Evolutionary conservation across 2,113 vertebrate species (phyloP), one percentile per base, ranked within the genome.

Genomic region (Actinemys pallida): DNA sequence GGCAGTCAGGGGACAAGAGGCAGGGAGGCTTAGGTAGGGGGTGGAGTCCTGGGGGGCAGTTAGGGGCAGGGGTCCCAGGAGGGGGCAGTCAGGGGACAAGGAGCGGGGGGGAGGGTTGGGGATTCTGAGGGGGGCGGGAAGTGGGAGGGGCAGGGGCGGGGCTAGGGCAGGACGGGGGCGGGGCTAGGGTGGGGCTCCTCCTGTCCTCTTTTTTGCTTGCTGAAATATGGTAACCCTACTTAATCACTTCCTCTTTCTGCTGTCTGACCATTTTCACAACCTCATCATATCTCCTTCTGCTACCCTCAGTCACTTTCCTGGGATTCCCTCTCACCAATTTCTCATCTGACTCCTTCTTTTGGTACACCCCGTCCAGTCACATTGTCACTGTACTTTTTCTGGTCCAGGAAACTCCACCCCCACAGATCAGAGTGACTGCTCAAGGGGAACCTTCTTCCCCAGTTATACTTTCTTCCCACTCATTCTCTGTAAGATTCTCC

Each of bases 291-390:
- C 84, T 97, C 35, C 25, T 45, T 29, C 95, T 47, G 88, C 65
- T 95, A 20, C 20, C n/a, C 93, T 47, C 39, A 29, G 72, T 76
- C 39, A 45, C 75, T 78, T 76, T 93, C 31, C 88, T 93, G 95
- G 93, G 95, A 95, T 97, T 97, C 96, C 94, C 92, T 96, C 93
- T 96, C 65, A n/a, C 35, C 35, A n/a, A n/a, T 69, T 35, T 69
- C 35, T 89, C 96, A 97, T 94, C 92, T 95, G 93, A 96, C 92
- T 95, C 92, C 88, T 88, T 47, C 89, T 85, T 47, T 81, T 35
- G 10, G 93, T 95, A 78, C 81, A 87, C 92, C 95, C 90, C 89
- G 0, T 85, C 93, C 95, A 65, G 82, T 86, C 94, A 88, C 5
- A 29, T 87, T 95, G 22, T 90, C 80, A 87, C 86, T 62, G 84